Base-by-base conservation (phyloP, 2,797 vertebrate species). In the Streptopelia turtur region DNA sequence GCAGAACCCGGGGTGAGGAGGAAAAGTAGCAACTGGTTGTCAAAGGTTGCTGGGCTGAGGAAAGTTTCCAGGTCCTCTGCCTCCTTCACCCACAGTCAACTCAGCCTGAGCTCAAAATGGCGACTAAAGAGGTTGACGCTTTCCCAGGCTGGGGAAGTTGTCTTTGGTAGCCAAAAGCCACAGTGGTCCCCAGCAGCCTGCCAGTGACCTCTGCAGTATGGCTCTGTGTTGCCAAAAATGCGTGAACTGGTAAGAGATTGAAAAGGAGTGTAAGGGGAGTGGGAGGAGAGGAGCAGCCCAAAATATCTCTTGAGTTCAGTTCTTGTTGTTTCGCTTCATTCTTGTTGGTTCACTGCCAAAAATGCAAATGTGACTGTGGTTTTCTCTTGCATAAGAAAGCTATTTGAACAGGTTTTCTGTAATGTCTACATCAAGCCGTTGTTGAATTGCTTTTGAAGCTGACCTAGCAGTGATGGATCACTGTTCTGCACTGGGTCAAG, bases 291-390 rank as follows among this genome's bases (percentile, higher is more conserved):
- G 71, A 90, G 50, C 57, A 88, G 70, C 55, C 80, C 11, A 8
- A 82, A 94, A 86, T 91, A 88, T 45, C 66, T 91, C 71, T 55
- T 55, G 88, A 75, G 90, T 90, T 76, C 57, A 37, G 41, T 90
- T 94, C 65, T 72, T 83, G 87, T 84, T 94, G 86, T 93, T 95
- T 93, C 88, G 43, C 80, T 89, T 93, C 66, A 53, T 91, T 94
- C 83, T 90, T 72, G 45, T 87, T 94, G 60, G 41, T 86, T 91
- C 78, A 53, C 71, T 91, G 80, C 70, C 91, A 90, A 79, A 94
- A 95, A 91, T 81, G 91, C 49, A 84, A 94, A 91, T 87, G 70
- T 66, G 87, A 53, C 76, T 79, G 45, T 89, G 76, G 52, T 82
- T 94, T 93, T 86, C 65, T 88, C 55, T 84, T 91, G 81, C 90